phyloP scores from a whole-genome alignment of 1,140 invertebrate species.

The Oedothorax gibbosus region DNA sequence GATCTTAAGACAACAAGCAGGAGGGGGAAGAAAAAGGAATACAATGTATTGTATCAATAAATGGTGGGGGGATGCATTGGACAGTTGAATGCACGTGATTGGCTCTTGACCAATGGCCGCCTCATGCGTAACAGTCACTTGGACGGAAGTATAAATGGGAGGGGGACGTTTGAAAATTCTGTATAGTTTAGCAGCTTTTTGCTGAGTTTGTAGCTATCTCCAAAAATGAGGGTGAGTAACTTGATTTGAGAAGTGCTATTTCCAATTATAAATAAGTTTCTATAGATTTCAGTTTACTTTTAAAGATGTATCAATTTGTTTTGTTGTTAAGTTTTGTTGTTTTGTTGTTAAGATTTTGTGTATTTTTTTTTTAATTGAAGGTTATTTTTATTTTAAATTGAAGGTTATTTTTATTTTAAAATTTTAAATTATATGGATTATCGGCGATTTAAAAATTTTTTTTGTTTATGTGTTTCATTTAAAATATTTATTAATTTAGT shows the following conservation, averaged over 20 bases:
- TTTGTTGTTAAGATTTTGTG: too few species aligned
- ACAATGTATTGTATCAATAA: background rate
- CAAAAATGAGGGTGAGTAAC: conserved; percentile 47
- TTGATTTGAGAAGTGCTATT: background rate
- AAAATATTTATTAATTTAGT: too few species aligned
- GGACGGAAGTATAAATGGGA: conserved; percentile 39
- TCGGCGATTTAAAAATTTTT: too few species aligned
- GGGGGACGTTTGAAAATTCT: conserved; percentile 3
- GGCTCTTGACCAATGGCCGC: conserved; percentile 47
- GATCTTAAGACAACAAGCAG: conserved; percentile 1
- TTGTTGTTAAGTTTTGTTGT: too few species aligned
- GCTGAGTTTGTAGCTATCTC: conserved; percentile 1
- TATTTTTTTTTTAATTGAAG: too few species aligned
- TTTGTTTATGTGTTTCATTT: too few species aligned
- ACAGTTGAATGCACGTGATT: conserved; percentile 45
- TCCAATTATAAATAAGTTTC: background rate
- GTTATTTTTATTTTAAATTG: too few species aligned
- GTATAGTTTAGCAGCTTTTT: background rate
- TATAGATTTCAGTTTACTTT: background rate
- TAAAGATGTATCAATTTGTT: too few species aligned
- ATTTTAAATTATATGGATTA: too few species aligned
- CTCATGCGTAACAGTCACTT: conserved; percentile 26
- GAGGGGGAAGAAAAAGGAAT: conserved; percentile 4
- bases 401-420: too few species aligned
- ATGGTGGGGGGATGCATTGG: conserved; percentile 10